phyloP scores from a whole-genome alignment of 2,797 vertebrate genomes.

The Sebastes taczanowskii region DNA sequence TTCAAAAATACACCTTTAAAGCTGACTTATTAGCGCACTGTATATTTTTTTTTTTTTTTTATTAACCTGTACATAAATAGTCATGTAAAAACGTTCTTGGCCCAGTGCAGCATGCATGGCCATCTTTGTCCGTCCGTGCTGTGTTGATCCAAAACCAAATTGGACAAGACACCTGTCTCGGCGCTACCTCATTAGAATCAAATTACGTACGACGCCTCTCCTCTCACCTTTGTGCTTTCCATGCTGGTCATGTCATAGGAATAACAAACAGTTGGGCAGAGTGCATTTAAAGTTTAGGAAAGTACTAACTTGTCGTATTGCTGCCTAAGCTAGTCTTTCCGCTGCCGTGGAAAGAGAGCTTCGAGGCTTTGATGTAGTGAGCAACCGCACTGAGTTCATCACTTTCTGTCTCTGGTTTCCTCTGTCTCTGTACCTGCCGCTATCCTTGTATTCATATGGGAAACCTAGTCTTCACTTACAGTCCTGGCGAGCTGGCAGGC shows the following conservation, averaged over 20 bases:
- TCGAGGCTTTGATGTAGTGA: conserved; percentile 10
- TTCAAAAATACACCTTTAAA: neutral
- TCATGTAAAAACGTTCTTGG: neutral
- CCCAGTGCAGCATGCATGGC: neutral
- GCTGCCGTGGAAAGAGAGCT: neutral
- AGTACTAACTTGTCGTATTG: neutral
- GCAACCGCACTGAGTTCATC: conserved; percentile 25
- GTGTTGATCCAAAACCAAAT: neutral
- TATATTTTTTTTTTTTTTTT: rapidly evolving
- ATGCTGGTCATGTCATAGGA: neutral
- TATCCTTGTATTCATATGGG: conserved; percentile 24
- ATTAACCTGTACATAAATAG: neutral
- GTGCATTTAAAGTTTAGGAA: neutral
- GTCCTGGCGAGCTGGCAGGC: conserved; percentile 30
- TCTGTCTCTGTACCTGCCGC: conserved; percentile 12
- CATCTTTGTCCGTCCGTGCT: neutral
- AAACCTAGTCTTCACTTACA: conserved; percentile 46
- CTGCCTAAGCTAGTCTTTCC: neutral
- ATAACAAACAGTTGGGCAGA: conserved; percentile 3
- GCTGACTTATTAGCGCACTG: neutral
- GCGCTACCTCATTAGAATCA: conserved; percentile 1
- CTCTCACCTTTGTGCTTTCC: conserved; percentile 9
- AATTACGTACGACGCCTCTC: neutral
- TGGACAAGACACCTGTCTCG: neutral
- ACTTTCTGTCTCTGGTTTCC: conserved; percentile 14